Conservation (phyloP, 2,113 vertebrate genomes). For the Pangasianodon hypophthalmus region DNA sequence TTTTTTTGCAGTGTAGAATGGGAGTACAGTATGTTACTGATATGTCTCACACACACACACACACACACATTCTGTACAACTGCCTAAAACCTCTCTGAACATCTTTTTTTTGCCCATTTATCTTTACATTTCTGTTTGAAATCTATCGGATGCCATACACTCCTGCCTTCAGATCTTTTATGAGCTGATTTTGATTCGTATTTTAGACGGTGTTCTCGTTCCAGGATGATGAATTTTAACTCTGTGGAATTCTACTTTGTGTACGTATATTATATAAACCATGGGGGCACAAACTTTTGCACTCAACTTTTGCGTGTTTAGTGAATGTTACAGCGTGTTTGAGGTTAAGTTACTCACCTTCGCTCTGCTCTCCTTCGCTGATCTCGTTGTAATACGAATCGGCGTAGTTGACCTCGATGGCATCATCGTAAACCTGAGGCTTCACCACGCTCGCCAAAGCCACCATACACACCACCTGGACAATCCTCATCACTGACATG, state of each 20-base stretch:
- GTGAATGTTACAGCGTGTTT: neutral
- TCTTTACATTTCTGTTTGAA: neutral
- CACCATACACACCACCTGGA: conserved; percentile 69
- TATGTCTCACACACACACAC: neutral
- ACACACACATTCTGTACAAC: neutral
- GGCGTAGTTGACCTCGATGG: conserved; percentile 71
- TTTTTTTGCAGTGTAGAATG: neutral
- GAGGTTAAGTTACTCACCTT: conserved; percentile 64
- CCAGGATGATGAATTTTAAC: neutral
- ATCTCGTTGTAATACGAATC: conserved; percentile 80
- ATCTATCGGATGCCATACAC: neutral
- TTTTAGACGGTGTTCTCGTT: neutral
- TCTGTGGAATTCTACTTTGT: neutral
- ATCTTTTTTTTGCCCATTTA: neutral
- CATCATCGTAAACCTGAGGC: conserved; percentile 71
- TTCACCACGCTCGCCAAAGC: conserved; percentile 58
- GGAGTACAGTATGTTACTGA: neutral
- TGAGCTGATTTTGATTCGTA: neutral
- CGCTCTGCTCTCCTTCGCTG: conserved; percentile 53
- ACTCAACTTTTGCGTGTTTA: neutral
- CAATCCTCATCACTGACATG: conserved; percentile 67
- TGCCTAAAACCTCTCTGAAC: neutral
- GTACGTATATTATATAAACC: neutral
- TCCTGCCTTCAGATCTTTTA: neutral
- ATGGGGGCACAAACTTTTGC: neutral